These are phyloP conservation scores for Triplophysa bombifrons DNA, from an alignment of 2,797 vertebrate genomes.

Conservation along the genomic window DNA sequence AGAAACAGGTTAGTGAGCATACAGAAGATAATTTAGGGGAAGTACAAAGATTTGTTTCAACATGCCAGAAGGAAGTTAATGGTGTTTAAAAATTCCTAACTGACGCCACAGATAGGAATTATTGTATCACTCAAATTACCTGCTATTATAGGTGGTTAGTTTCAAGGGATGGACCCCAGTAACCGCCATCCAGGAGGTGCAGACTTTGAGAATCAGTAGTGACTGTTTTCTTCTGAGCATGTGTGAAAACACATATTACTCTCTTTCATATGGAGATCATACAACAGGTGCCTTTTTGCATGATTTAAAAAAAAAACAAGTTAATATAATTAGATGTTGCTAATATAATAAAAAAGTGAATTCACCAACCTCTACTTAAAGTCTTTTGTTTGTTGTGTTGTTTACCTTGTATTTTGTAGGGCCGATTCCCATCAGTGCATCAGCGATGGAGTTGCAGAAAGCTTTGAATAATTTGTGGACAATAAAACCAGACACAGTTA, in stretches of 20 bases:
- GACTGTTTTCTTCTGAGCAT: conserved; percentile 64
- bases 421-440: conserved; percentile 73
- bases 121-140: neutral
- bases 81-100: neutral
- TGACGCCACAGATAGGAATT: no score
- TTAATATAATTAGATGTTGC: no score
- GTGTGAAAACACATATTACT: conserved; percentile 75
- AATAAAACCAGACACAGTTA: conserved; percentile 80
- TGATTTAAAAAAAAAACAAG: no score
- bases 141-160: conserved; percentile 67
- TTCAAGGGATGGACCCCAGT: conserved; percentile 71
- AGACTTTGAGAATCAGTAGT: conserved; percentile 76
- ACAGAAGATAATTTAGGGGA: neutral
- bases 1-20: conserved; percentile 76
- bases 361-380: no score
- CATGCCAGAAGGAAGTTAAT: neutral
- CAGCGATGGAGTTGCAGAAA: conserved; percentile 69
- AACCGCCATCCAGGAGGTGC: conserved; percentile 73
- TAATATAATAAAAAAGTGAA: neutral
- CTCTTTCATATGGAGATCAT: conserved; percentile 70
- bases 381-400: neutral
- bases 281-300: conserved; percentile 74
- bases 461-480: conserved; percentile 82
- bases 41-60: neutral
- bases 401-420: conserved; percentile 62